Conservation (phyloP, 23 tunicate species). For the Corella eumyota region DNA sequence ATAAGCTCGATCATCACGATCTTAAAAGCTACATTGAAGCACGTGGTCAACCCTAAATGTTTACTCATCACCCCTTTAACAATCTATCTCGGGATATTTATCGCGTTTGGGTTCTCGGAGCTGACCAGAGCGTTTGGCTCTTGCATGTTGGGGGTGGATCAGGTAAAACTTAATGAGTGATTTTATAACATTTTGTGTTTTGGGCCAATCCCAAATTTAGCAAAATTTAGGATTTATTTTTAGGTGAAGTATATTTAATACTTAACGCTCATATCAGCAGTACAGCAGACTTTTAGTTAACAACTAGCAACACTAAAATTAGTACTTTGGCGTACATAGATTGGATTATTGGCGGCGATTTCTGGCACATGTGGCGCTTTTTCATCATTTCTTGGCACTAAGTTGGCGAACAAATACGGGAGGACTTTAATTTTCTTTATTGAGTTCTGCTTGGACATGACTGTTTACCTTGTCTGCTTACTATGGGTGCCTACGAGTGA, state of each 20-base stretch:
- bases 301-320: too few species aligned
- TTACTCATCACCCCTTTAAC: conserved; percentile 40
- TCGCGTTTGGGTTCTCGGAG: conserved; percentile 37
- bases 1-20: too few species aligned
- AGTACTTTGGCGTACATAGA: conserved; percentile 7
- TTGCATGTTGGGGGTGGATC: conserved; percentile 55
- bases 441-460: conserved; percentile 22
- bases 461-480: conserved; percentile 24
- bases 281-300: too few species aligned
- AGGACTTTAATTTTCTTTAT: conserved; percentile 10
- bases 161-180: too few species aligned
- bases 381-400: conserved; percentile 10
- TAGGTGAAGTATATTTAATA: too few species aligned
- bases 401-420: conserved; percentile 12
- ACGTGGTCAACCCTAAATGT: conserved; percentile 36
- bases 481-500: conserved; percentile 37
- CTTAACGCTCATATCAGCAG: too few species aligned
- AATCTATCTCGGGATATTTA: conserved; percentile 29
- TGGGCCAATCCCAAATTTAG: too few species aligned
- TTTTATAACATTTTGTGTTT: too few species aligned
- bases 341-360: conserved; percentile 25
- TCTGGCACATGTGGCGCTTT: conserved; percentile 13
- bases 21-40: conserved; percentile 31
- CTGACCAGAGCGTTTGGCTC: conserved; percentile 54
- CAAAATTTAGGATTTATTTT: too few species aligned